A percentile compares a stretch with the other conserved stretches of the same genome.
Evolutionary conservation across 1,140 invertebrate genomes (phyloP).

Genomic region (Microvelia longipes): DNA sequence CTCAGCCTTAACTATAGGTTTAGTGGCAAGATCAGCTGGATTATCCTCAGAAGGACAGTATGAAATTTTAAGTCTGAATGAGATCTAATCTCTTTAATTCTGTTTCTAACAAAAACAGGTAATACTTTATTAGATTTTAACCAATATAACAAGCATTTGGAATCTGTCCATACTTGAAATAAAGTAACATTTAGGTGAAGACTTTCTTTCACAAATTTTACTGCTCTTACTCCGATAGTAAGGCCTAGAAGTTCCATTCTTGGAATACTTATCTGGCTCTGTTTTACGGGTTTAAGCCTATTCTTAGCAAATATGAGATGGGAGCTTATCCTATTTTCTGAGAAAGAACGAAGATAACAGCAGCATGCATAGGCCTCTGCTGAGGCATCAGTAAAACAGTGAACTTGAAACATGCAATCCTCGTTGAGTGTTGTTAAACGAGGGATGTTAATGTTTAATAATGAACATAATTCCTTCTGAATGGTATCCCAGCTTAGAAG

Average conservation of each 20-base stretch:
- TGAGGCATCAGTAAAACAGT: not conserved
- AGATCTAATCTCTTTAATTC: not conserved
- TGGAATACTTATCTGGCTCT: not conserved
- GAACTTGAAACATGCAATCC: not conserved
- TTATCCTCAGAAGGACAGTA: not conserved
- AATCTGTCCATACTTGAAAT: not conserved
- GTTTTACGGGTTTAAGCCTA: not conserved
- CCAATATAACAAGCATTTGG: not conserved
- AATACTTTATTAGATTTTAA: not conserved
- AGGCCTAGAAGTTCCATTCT: not conserved
- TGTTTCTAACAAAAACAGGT: not conserved
- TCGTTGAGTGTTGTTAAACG: not conserved
- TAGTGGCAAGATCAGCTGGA: not conserved
- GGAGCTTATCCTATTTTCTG: not conserved
- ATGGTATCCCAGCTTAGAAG: not conserved
- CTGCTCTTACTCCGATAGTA: not conserved
- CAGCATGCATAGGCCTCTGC: not conserved
- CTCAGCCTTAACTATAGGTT: not conserved
- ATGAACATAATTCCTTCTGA: not conserved
- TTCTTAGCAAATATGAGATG: not conserved
- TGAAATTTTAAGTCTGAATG: not conserved
- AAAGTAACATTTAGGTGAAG: not conserved
- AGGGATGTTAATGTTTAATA: not conserved
- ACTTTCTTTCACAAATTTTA: not conserved
- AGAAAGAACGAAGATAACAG: not conserved